phyloP scores from a whole-genome alignment of 2,888 invertebrate genomes.

The Phymatocera aterrima region DNA sequence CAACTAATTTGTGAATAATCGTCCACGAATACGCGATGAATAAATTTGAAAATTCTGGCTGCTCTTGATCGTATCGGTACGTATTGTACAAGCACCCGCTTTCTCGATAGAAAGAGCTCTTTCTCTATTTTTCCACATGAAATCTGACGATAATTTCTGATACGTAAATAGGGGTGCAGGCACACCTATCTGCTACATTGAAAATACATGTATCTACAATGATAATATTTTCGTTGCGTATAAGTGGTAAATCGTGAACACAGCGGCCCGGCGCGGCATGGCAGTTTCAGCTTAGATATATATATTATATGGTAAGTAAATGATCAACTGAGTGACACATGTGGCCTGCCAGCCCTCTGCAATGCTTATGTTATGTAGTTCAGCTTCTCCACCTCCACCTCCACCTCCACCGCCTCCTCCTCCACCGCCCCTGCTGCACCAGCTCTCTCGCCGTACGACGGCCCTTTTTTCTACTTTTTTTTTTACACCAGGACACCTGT shows the following conservation, averaged over 20 bases:
- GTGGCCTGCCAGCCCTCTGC: constrained; percentile 71
- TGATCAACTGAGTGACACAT: constrained; percentile 66
- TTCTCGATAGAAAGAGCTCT: background rate
- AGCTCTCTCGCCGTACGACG: constrained; percentile 38
- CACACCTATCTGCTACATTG: too few relatives aligned
- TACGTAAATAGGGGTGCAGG: background rate
- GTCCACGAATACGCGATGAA: background rate
- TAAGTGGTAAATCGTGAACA: constrained; percentile 28
- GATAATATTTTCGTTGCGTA: constrained; percentile 34
- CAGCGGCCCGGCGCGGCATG: too few relatives aligned
- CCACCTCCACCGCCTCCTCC: too few relatives aligned
- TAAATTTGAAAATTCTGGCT: background rate
- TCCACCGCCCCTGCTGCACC: constrained; percentile 46
- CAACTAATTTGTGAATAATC: background rate
- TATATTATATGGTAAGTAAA: constrained; percentile 43
- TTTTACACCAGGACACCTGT: constrained; percentile 72
- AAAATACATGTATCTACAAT: constrained; percentile 22
- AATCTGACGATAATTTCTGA: constrained; percentile 15
- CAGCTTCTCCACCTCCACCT: constrained; percentile 52
- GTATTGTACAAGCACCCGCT: background rate
- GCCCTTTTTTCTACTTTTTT: constrained; percentile 63
- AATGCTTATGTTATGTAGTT: constrained; percentile 67
- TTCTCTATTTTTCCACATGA: background rate
- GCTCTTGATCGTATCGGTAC: background rate
- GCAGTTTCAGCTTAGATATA: background rate